Base-by-base conservation (phyloP, 1,140 invertebrate species). In the Samia ricini region DNA sequence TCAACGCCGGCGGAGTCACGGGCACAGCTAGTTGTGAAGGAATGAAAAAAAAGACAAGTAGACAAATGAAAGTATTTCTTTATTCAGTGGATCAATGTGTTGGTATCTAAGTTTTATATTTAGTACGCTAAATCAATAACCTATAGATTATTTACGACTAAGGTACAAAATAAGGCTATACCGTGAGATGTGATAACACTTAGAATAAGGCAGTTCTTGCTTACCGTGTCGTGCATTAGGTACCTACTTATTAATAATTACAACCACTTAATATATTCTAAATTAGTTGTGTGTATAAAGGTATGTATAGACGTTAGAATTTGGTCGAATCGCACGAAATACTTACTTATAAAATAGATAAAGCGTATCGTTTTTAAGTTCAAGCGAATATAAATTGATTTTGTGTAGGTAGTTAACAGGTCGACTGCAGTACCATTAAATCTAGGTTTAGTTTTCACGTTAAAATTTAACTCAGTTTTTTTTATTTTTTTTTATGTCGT, bases 81-180 rank as follows among this genome's bases (percentile, higher is more conserved):
- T n/a, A n/a, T n/a, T 63, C 61, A 63, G 63, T 69, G 68, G 61
- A 66, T 60, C 50, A 63, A 58, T 56, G 62, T 67, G 60, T 60
- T 57, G 48, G 55, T 70, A 54, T 42, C 33, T 49, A 51, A n/a
- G n/a, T n/a, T n/a, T n/a, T 57, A 71, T 60, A 67, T 42, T 61
- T 51, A n/a, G n/a, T n/a, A 56, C 26, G 12, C 24, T 22, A 60
- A 22, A 10, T 24, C 48, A 48, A 56, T 33, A 24, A 2, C 19
- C 33, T 42, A 42, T n/a, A n/a, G n/a, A 15, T 15, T 42, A 42
- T 42, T 42, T 42, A 42, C 33, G 7, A 64, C 69, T 77, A 86
- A 74, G 79, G 83, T 88, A 88, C 71, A 88, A 89, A 89, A 89
- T 89, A 89, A 89, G 87, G 87, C 85, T 88, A 79, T 83, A 77